Conservation (phyloP, 2,888 invertebrate genomes). For the Andrena dorsata region DNA sequence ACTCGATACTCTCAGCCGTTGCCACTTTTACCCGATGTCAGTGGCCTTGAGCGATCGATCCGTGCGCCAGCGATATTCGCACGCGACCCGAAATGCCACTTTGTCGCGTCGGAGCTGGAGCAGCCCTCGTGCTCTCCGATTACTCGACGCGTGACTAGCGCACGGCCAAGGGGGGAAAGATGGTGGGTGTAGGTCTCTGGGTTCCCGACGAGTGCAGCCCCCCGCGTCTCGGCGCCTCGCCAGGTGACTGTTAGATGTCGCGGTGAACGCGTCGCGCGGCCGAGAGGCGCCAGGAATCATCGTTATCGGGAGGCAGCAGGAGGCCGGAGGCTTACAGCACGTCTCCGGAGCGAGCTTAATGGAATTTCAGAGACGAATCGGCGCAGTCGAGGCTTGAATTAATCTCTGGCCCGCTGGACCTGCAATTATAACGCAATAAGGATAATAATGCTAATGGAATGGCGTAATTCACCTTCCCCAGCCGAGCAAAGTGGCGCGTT, state of each 20-base stretch:
- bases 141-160: too few species aligned
- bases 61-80: too few species aligned
- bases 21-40: too few species aligned
- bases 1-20: too few species aligned
- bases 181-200: not conserved
- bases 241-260: constrained; percentile 65
- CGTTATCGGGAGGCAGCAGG: constrained; percentile 37
- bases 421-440: constrained; percentile 44
- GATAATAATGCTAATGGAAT: constrained; percentile 43
- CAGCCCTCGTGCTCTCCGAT: too few species aligned
- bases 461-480: constrained; percentile 19
- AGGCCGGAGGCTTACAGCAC: not conserved
- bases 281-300: constrained; percentile 23
- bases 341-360: not conserved
- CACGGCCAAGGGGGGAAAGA: too few species aligned
- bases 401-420: constrained; percentile 5
- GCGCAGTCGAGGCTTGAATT: not conserved
- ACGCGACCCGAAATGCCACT: too few species aligned
- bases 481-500: constrained; percentile 21
- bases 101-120: too few species aligned
- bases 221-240: constrained; percentile 28
- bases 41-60: too few species aligned
- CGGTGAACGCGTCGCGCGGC: constrained; percentile 26
- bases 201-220: constrained; percentile 2
- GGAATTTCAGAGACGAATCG: constrained; percentile 2